Conservation (phyloP, 2,113 vertebrate genomes). For the Marcusenius ussheri region DNA sequence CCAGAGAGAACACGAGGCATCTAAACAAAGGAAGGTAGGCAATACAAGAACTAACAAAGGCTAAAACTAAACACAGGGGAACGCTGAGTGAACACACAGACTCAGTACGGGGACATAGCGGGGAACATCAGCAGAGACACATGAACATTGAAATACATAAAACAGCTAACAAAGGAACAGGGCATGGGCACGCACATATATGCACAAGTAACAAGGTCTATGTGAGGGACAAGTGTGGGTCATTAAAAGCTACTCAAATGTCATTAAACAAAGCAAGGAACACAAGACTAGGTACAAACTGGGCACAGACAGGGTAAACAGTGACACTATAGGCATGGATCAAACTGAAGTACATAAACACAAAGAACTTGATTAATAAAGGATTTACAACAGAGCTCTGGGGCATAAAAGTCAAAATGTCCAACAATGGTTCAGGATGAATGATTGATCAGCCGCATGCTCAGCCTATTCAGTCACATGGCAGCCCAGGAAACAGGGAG, state of each 20-base stretch:
- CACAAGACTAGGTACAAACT: background rate
- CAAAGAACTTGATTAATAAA: background rate
- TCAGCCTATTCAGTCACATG: background rate
- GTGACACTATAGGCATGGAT: background rate
- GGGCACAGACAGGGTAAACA: background rate
- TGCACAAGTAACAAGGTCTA: background rate
- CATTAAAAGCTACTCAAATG: background rate
- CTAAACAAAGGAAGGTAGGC: background rate
- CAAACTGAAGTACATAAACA: background rate
- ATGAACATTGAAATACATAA: background rate
- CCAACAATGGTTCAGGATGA: background rate
- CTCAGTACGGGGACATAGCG: background rate
- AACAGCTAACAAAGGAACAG: background rate
- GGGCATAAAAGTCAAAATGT: background rate
- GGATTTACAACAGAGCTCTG: background rate
- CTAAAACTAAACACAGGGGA: background rate
- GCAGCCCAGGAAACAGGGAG: background rate
- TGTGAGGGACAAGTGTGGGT: background rate
- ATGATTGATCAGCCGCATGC: background rate
- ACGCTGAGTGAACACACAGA: background rate
- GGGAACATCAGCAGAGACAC: background rate
- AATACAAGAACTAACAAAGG: background rate
- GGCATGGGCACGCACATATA: background rate
- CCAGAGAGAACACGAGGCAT: background rate
- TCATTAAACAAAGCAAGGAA: background rate